Evolutionary conservation across 1,140 invertebrate genomes (phyloP).

Genomic region (Lepidostoma basale): DNA sequence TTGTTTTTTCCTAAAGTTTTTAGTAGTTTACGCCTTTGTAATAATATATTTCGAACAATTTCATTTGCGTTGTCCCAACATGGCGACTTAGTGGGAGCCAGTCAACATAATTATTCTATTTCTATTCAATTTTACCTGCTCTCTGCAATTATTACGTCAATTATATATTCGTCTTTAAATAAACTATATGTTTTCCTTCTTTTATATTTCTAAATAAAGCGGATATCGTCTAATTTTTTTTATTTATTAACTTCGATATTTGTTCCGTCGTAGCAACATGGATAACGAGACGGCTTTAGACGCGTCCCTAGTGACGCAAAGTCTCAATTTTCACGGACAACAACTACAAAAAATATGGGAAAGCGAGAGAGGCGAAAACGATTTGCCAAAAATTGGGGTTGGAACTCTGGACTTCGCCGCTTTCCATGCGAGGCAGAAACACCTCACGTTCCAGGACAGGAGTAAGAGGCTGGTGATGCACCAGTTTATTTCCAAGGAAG

Average conservation of each 20-base stretch:
- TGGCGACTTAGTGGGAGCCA: no score
- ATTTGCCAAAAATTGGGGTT: slow-evolving; percentile 70
- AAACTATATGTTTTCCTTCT: neutral
- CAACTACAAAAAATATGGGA: slow-evolving; percentile 87
- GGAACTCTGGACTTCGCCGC: slow-evolving; percentile 73
- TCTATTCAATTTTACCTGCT: no score
- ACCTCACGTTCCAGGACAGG: slow-evolving; percentile 78
- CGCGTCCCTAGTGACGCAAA: slow-evolving; percentile 70
- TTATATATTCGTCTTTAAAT: neutral
- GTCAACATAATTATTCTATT: no score
- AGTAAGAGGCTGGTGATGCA: slow-evolving; percentile 82
- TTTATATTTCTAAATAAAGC: no score
- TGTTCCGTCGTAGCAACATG: slow-evolving; percentile 26
- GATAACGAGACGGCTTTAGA: slow-evolving; percentile 60
- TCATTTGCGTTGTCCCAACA: no score
- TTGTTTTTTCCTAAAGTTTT: neutral
- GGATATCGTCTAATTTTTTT: neutral
- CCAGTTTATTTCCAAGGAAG: slow-evolving; percentile 82
- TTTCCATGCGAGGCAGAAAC: slow-evolving; percentile 78
- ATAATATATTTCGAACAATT: no score
- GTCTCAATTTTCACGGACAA: slow-evolving; percentile 83
- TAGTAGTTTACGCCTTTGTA: no score
- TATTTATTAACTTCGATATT: neutral
- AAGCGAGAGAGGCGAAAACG: slow-evolving; percentile 75
- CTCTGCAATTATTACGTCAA: no score